Evolutionary conservation across 2,113 vertebrate species (phyloP), one percentile per base, ranked within the genome.

Genomic region (Triplophysa siluroides): DNA sequence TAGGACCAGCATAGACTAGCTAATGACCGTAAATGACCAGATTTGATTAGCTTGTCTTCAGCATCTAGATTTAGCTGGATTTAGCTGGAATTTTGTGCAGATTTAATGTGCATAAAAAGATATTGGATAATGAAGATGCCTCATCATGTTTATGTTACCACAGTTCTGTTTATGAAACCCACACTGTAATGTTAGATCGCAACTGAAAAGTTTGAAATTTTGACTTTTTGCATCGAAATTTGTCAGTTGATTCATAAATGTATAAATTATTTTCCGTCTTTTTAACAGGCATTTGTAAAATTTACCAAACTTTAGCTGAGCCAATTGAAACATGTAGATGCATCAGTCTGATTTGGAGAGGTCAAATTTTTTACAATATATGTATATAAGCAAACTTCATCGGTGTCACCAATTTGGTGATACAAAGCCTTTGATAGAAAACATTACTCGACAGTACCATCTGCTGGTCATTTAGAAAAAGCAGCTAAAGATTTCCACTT

Each of bases 391-490:
- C 43, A 69, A 69, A 69, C 14, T 70, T 45, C 18, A 2, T 75
- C n/a, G n/a, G n/a, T n/a, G n/a, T n/a, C n/a, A n/a, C n/a, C n/a
- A n/a, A n/a, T n/a, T n/a, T 38, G 24, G 9, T 19, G 4, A 43
- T 45, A 45, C 19, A 1, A 50, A 63, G 56, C 60, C 19, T 47
- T n/a, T 76, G 23, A 26, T 10, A 19, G 11, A 19, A 21, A 8
- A 18, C 56, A 75, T 18, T 26, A 45, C 18, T n/a, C 11, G 26
- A 63, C 23, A 47, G 11, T 29, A 33, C 73, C 73, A 70, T 56
- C 78, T 83, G 56, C 64, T 76, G 66, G 52, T 65, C 47, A 60
- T 45, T 18, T 23, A 54, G 58, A 41, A 43, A 56, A 19, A 62
- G 56, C 54, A 43, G 54, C 54, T n/a, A 7, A 54, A 58, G 5